Evolutionary conservation across 2,888 invertebrate genomes (phyloP), one percentile per base, ranked within the genome.

Genomic region (Rugalucina vietnamica): DNA sequence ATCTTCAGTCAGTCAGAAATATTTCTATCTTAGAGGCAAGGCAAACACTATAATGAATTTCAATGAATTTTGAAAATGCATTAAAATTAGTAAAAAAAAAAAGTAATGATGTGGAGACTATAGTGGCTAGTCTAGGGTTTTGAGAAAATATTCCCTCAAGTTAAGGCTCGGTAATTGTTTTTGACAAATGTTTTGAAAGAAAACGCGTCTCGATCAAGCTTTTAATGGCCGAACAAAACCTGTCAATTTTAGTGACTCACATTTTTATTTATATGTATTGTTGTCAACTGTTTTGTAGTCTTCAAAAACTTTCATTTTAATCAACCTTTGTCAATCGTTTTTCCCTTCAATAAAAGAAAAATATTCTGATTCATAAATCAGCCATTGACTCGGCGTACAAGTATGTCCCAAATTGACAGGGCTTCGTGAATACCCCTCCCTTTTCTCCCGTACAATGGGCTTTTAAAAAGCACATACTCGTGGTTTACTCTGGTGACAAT

Each of bases 401-500:
- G 65, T 34, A 27, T 27, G 10, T 34, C 34, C 1, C 8, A 65
- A 34, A 34, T 34, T 65, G 27, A 65, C 34, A 29, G 29, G 34
- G n/a, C 34, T 3, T 18, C 29, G 21, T 32, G 21, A 12, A 65
- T 27, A 34, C 1, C 65, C 65, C 12, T 18, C 65, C 27, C 18
- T 65, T 65, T 2, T 34, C 18, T 18, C 34, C 12, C 65, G 24
- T 21, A 65, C 65, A 65, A 65, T 65, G 34, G 65, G 18, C 4
- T 29, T 65, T 32, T 2, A 34, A 65, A 65, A 65, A 65, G 32
- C 65, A 65, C 34, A 32, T 65, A 65, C 65, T 65, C 18, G 8
- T 34, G 34, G 65, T 65, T 65, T 65, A 65, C 65, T 65, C 65
- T 24, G 21, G 21, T 21, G 65, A 65, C 65, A 65, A 65, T 60